Conservation (phyloP, 35 echinoderm and acorn worm species). For the Lytechinus pictus region DNA sequence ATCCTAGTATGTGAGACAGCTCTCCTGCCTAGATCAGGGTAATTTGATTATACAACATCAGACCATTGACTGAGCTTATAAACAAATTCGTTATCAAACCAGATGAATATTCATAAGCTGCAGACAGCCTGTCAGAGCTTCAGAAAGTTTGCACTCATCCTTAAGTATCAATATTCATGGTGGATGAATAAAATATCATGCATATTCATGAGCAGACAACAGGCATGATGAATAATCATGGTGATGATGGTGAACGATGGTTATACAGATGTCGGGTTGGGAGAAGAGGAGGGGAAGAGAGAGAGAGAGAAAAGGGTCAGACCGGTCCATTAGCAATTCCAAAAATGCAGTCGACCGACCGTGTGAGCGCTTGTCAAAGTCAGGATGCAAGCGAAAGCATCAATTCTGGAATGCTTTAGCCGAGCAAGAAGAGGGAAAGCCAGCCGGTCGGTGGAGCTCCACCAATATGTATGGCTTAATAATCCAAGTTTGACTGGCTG, state of each 20-base stretch:
- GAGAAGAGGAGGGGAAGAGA: not conserved
- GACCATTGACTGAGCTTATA: constrained; percentile 27
- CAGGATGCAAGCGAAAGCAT: not conserved
- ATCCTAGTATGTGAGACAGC: not conserved
- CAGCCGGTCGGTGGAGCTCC: not conserved
- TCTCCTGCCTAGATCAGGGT: not conserved
- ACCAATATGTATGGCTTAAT: constrained; percentile 33
- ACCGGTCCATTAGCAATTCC: constrained; percentile 37
- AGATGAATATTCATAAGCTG: not conserved
- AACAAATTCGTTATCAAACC: not conserved
- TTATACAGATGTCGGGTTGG: not conserved
- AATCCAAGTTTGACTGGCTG: constrained; percentile 22
- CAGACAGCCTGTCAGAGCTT: not conserved
- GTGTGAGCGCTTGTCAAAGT: constrained; percentile 10
- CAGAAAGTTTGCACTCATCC: not conserved
- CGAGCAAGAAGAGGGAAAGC: not conserved
- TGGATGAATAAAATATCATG: not conserved
- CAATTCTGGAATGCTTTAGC: not conserved
- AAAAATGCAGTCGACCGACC: constrained; percentile 27
- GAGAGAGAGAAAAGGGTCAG: constrained; percentile 3
- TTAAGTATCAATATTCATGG: not conserved
- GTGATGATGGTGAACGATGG: not conserved
- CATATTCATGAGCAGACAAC: not conserved
- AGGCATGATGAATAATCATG: constrained; percentile 36
- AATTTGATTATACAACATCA: constrained; percentile 10